Percentiles rank a stretch among this genome's conserved stretches.
Evolutionary conservation across 2,113 vertebrate genomes (phyloP).

Genomic region (Callospermophilus lateralis): DNA sequence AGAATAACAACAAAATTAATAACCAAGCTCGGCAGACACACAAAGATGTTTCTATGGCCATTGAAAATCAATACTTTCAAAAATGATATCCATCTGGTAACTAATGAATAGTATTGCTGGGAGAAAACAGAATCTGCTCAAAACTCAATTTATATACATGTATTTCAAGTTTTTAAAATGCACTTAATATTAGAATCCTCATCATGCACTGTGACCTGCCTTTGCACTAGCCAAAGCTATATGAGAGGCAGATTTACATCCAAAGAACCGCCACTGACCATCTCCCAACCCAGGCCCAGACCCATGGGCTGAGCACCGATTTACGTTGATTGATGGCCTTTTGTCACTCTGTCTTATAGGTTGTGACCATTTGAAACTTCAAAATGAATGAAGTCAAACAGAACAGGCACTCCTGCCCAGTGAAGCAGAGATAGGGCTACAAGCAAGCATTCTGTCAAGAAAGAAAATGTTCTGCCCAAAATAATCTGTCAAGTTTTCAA

Average conservation of each 20-base stretch:
- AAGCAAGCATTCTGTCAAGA: conserved; percentile 87
- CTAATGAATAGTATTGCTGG: too few species aligned
- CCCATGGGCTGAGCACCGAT: conserved; percentile 63
- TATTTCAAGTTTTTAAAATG: too few species aligned
- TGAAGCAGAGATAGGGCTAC: conserved; percentile 84
- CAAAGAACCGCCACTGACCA: conserved; percentile 57
- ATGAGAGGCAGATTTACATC: conserved; percentile 78
- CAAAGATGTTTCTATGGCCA: too few species aligned
- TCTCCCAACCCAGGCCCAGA: conserved; percentile 63
- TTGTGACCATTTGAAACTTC: conserved; percentile 86
- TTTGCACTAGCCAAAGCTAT: too few species aligned
- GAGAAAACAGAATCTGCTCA: too few species aligned
- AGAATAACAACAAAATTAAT: too few species aligned
- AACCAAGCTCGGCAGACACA: too few species aligned
- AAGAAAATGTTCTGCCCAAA: conserved; percentile 84
- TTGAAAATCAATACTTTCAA: too few species aligned
- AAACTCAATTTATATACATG: too few species aligned
- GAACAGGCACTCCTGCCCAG: conserved; percentile 80
- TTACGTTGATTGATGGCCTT: conserved; percentile 89
- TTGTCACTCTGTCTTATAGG: conserved; percentile 88
- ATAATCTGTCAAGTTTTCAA: conserved; percentile 87
- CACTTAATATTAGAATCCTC: too few species aligned
- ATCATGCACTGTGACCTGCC: too few species aligned
- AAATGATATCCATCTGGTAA: too few species aligned
- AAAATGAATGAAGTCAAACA: conserved; percentile 86